These are phyloP conservation scores for Pasiphila rectangulata DNA, from an alignment of 2,888 invertebrate genomes.

Conservation along the genomic window DNA sequence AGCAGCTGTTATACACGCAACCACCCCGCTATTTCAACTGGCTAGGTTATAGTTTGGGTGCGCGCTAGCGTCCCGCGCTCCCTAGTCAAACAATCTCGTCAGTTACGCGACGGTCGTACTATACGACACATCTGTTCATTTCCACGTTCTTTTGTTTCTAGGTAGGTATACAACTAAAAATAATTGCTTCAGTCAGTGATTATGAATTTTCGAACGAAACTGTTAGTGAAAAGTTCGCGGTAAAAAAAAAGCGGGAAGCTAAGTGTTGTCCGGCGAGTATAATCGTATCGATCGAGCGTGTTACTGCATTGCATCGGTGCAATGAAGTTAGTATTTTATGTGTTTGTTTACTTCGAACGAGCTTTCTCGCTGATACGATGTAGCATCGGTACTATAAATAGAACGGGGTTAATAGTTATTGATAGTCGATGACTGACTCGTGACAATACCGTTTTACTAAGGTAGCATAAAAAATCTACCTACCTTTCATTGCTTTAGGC, in stretches of 20 bases:
- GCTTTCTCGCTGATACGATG: slow-evolving; percentile 43
- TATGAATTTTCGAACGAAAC: slow-evolving; percentile 38
- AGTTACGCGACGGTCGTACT: slow-evolving; percentile 68
- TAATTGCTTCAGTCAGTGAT: neutral
- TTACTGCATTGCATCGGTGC: slow-evolving; percentile 62
- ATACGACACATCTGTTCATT: slow-evolving; percentile 54
- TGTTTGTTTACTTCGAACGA: slow-evolving; percentile 58
- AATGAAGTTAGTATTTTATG: slow-evolving; percentile 50
- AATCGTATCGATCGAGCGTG: slow-evolving; percentile 65
- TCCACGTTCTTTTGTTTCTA: slow-evolving; percentile 24
- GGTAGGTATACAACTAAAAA: slow-evolving; percentile 2
- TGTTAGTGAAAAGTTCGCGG: slow-evolving; percentile 30
- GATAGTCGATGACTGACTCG: slow-evolving; percentile 34
- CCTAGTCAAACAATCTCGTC: slow-evolving; percentile 41
- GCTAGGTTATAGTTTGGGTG: slow-evolving; percentile 74
- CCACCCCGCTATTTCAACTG: slow-evolving; percentile 65
- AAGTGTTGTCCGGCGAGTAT: slow-evolving; percentile 52
- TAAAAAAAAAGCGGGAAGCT: slow-evolving; percentile 48
- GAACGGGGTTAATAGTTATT: slow-evolving; percentile 46
- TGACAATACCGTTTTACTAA: slow-evolving; percentile 19
- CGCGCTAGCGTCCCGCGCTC: slow-evolving; percentile 59
- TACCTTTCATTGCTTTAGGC: too few species aligned
- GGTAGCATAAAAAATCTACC: too few species aligned
- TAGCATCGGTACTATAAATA: slow-evolving; percentile 44
- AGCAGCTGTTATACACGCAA: slow-evolving; percentile 44